Evolutionary conservation across 2,797 vertebrate genomes (phyloP), one percentile per base, ranked within the genome.

Genomic region (Anabas testudineus): DNA sequence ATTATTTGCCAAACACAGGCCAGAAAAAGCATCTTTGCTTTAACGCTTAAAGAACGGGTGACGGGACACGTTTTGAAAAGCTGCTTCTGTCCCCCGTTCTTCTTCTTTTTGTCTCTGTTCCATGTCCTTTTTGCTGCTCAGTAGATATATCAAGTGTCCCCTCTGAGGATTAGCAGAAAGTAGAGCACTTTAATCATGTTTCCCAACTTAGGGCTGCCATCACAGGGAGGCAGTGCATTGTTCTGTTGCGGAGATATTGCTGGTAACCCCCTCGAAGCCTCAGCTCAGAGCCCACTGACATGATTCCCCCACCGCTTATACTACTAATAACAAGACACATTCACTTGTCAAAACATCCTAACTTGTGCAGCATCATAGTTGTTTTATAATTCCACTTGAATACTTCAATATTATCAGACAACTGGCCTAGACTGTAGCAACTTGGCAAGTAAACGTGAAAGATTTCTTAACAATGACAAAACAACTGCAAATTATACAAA

Each of bases 111-210:
- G 19, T 49, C 54, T 51, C 36, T 37, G 22, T 61, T 70, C 43
- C 53, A 46, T 18, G 67, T 81, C 61, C 61, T 78, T 74, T 80
- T 77, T 15, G 53, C 72, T 79, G 81, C 77, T 85, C 74, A 9
- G 74, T 81, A 76, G 87, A 90, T 94, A 89, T 84, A 92, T 93
- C 82, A 78, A 85, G 85, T 84, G 84, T 67, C 75, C 83, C 87
- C 87, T 87, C 78, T 45, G 85, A 91, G 92, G 79, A 90, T 83
- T 77, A 84, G 81, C 80, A 78, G 89, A 90, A 93, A 93, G 82
- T 91, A 78, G 91, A 91, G 85, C 88, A 79, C 91, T 93, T 92
- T 94, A 91, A 93, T 94, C 92, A 91, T 91, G 90, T 90, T 91
- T 90, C 89, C 80, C 75, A 83, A 91, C 85, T 90, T 74, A 84